A percentile compares a stretch with the other conserved stretches of the same genome.
phyloP scores from a whole-genome alignment of 1,140 invertebrate genomes.

The Diorhabda elongata region DNA sequence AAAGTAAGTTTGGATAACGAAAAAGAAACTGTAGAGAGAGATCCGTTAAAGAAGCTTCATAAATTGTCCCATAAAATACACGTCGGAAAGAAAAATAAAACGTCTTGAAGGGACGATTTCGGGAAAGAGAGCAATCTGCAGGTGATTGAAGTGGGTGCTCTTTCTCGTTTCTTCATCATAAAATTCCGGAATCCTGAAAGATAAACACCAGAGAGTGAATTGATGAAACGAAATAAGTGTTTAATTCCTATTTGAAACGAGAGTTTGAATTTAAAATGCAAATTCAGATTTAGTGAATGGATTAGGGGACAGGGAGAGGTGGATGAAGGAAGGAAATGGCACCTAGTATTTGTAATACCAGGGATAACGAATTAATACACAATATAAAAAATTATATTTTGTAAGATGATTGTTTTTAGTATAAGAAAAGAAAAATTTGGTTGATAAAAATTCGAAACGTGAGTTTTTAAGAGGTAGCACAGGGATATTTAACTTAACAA shows the following conservation, averaged over 20 bases:
- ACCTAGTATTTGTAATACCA: background rate
- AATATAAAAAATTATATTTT: background rate
- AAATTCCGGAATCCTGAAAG: constrained; percentile 29
- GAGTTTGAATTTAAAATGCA: constrained; percentile 45
- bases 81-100: background rate
- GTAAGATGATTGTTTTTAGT: too few relatives aligned
- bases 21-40: background rate
- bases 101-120: background rate
- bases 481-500: too few relatives aligned
- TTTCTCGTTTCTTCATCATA: constrained; percentile 24
- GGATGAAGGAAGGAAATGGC: background rate
- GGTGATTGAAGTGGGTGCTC: constrained; percentile 32
- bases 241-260: constrained; percentile 41
- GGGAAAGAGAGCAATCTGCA: constrained; percentile 30
- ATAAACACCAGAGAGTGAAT: constrained; percentile 30
- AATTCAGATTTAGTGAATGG: constrained; percentile 39
- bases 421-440: too few relatives aligned
- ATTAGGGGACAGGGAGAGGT: constrained; percentile 14
- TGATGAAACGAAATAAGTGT: constrained; percentile 43
- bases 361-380: constrained; percentile 16
- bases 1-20: background rate
- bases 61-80: constrained; percentile 2
- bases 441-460: too few relatives aligned
- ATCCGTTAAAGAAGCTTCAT: background rate
- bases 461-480: too few relatives aligned